phyloP scores from a whole-genome alignment of 2,797 vertebrate species.

The Rhodeus uyekii region DNA sequence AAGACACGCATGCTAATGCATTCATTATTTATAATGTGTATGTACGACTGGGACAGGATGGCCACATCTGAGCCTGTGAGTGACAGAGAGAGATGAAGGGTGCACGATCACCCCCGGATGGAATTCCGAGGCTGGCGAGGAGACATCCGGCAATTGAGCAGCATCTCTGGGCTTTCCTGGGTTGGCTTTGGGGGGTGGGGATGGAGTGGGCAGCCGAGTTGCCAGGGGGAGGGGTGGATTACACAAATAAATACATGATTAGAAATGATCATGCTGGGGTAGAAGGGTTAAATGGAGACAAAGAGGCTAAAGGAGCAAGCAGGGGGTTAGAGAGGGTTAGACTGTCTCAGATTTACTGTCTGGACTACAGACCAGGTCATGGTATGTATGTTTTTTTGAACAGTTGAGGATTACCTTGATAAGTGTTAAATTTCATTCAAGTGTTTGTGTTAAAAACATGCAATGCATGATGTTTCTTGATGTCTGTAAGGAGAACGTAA shows the following conservation, averaged over 20 bases:
- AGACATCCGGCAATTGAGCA: constrained; percentile 73
- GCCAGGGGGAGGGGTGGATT: constrained; percentile 78
- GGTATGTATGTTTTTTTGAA: constrained; percentile 52
- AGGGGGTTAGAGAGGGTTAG: constrained; percentile 64
- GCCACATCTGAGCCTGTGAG: constrained; percentile 67
- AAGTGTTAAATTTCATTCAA: constrained; percentile 38
- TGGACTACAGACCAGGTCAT: constrained; percentile 57
- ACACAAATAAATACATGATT: constrained; percentile 86
- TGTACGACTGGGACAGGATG: constrained; percentile 66
- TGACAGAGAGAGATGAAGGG: constrained; percentile 65
- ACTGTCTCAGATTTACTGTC: constrained; percentile 75
- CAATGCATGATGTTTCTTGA: not conserved
- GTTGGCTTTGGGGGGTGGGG: not conserved
- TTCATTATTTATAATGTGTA: constrained; percentile 81
- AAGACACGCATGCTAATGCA: constrained; percentile 82
- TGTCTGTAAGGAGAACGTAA: constrained; percentile 1
- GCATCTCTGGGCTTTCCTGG: constrained; percentile 49
- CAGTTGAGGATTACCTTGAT: not conserved
- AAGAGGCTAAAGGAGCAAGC: constrained; percentile 74
- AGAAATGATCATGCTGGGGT: constrained; percentile 79
- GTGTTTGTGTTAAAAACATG: not conserved
- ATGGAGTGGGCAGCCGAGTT: constrained; percentile 69
- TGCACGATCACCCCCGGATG: constrained; percentile 64
- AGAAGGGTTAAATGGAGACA: constrained; percentile 73
- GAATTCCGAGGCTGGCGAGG: constrained; percentile 67